Evolutionary conservation across 2,888 invertebrate species (phyloP), one percentile per base, ranked within the genome.

Genomic region (Acanthosoma haemorrhoidale): DNA sequence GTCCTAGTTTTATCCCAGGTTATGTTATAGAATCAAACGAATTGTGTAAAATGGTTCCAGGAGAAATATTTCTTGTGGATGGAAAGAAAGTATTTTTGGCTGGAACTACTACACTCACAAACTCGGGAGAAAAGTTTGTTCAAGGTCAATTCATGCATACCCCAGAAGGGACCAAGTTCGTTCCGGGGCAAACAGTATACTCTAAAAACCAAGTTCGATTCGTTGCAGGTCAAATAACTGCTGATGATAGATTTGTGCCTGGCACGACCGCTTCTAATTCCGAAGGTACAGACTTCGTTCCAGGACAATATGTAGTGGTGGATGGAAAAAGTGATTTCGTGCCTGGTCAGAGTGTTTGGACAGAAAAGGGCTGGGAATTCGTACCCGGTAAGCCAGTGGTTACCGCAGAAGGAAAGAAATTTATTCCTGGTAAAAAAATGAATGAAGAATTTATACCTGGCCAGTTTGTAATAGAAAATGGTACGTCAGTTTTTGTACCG

Each of bases 141-240:
- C 88, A 90, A 3, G 91, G 91, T 4, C 89, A 90, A 80, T 86
- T 85, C 74, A 87, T 89, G 0, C 87, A 88, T 76, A 87, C 87
- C 1, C 83, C 84, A 76, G 84, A 82, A 60, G 87, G 86, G 4
- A 83, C 84, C 0, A 86, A 86, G 77, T 88, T 88, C 76, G 82
- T 85, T 1, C 86, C 90, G 1, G 90, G 90, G 5, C 89, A 90
- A 80, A 88, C 88, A 0, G 83, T 89, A 72, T 85, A 87, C 71
- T 87, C 86, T 1, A 84, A 85, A 59, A 87, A 88, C 73, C 89
- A 89, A 0, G 85, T 87, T 25, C 81, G 85, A 64, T 91, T 90
- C 78, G 88, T 90, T 75, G 89, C 90, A 0, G 91, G 90, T 21
- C 87, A 90, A 80, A 88, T 89, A 13, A 88, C 90, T 73, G 79